phyloP scores from a whole-genome alignment of 1,140 invertebrate genomes.

The Temnothorax nylanderi region DNA sequence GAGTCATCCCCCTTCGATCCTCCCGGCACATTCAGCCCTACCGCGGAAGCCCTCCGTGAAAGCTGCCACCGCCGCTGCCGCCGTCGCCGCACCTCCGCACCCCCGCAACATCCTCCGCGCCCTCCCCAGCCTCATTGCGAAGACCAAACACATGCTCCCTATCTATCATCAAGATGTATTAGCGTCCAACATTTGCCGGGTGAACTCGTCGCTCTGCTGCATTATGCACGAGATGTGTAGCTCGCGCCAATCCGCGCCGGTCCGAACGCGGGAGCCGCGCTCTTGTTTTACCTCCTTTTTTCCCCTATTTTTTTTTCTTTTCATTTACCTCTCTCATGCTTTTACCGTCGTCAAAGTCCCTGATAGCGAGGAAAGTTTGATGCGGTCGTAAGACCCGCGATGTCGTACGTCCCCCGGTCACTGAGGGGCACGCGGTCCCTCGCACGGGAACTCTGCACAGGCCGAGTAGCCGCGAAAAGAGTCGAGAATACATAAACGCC shows the following conservation, averaged over 20 bases:
- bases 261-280: background rate
- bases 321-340: conserved; percentile 15
- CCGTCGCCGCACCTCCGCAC: background rate
- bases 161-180: conserved; percentile 86
- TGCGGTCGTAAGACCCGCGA: background rate
- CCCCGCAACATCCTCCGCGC: conserved; percentile 71
- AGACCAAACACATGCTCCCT: conserved; percentile 85
- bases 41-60: conserved; percentile 63
- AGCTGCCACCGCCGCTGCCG: conserved; percentile 41
- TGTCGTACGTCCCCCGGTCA: background rate
- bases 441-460: no score
- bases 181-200: conserved; percentile 84
- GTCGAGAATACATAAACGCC: background rate
- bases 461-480: background rate
- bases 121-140: conserved; percentile 80
- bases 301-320: background rate
- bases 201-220: conserved; percentile 82
- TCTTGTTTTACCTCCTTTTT: conserved; percentile 65
- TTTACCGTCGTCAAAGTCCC: conserved; percentile 30
- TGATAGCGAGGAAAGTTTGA: background rate
- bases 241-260: conserved; percentile 47
- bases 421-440: no score
- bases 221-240: conserved; percentile 82
- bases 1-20: conserved; percentile 68
- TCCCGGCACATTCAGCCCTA: conserved; percentile 65